Base-by-base conservation (phyloP, 1,140 invertebrate genomes). In the Trichomalopsis sarcophagae region DNA sequence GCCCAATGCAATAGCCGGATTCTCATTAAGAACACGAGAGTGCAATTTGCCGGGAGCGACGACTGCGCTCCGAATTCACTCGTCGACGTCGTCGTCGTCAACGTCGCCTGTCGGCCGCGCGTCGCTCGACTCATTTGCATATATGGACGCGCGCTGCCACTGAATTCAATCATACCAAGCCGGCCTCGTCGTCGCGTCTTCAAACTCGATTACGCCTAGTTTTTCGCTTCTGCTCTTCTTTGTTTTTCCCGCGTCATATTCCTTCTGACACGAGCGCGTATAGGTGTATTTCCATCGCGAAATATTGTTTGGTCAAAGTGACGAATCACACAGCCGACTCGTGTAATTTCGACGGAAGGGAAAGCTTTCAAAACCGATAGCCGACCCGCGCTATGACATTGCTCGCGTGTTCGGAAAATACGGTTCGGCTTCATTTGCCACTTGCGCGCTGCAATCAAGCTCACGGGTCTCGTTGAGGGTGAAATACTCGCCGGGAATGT, bases 61-160 rank as follows among this genome's bases (percentile, higher is more conserved):
- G 55, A n/a, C 21, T 62, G 17, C 55, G 55, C 6, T 4, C 55
- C 55, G 55, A 62, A 62, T 62, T 62, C 55, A n/a, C 55, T 62
- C 55, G 55, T 62, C 55, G 55, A 62, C 55, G 55, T n/a, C 55
- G 55, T 62, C 55, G 55, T 62, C 55, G 55, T 62, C 55, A n/a
- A n/a, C 55, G 55, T 62, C 55, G 55, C 17, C 50, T 55, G 50
- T 55, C 50, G 50, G 50, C 17, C 40, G 40, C 36, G 36, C 55
- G 55, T 62, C 21, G 21, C 55, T 62, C 55, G 17, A 21, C 17
- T 55, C 55, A 62, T 62, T 62, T 62, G 55, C 55, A 62, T 62
- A 62, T 62, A 62, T 62, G 55, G 55, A 62, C 55, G 55, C 55
- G 55, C 21, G 55, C 55, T 62, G 55, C 21, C 21, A 62, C 55